A percentile compares a stretch with the other conserved stretches of the same genome.
These are phyloP conservation scores for Cololabis saira DNA, from an alignment of 2,113 vertebrate genomes.

Conservation along the genomic window DNA sequence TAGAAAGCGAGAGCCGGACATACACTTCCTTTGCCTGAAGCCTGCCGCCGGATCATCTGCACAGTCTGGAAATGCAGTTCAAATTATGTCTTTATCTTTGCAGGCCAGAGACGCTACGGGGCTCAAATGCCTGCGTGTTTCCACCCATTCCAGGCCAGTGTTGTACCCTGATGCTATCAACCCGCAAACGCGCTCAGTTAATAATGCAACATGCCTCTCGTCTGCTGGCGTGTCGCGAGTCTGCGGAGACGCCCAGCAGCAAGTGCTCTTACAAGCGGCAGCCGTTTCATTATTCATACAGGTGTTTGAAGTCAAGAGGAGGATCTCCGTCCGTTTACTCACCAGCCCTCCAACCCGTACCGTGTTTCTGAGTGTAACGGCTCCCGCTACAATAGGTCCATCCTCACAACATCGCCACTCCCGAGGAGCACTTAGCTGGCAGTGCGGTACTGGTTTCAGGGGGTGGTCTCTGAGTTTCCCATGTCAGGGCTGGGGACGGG, in stretches of 20 bases:
- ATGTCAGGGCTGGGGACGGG: background rate
- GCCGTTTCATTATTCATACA: constrained; percentile 77
- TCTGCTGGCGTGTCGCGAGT: constrained; percentile 37
- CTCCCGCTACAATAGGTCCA: background rate
- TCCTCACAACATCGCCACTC: background rate
- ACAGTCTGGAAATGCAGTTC: constrained; percentile 2
- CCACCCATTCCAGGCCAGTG: constrained; percentile 24
- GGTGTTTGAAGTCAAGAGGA: constrained; percentile 44
- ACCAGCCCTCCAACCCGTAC: background rate
- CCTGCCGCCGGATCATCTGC: constrained; percentile 14
- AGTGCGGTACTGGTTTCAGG: constrained; percentile 52
- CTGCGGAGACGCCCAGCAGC: constrained; percentile 52
- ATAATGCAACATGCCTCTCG: constrained; percentile 73
- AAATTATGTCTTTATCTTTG: constrained; percentile 24
- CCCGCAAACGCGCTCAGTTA: constrained; percentile 61
- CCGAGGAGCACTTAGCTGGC: constrained; percentile 33
- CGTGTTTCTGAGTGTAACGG: constrained; percentile 1
- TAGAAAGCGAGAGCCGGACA: background rate
- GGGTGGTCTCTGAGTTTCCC: background rate
- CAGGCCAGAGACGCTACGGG: constrained; percentile 33
- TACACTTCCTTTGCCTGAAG: constrained; percentile 13
- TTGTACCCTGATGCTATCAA: constrained; percentile 29
- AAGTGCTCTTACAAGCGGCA: constrained; percentile 29
- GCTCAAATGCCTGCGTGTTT: constrained; percentile 29
- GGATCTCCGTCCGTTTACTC: constrained; percentile 47